Conservation (phyloP, 2,113 vertebrate species). For the Equus quagga region DNA sequence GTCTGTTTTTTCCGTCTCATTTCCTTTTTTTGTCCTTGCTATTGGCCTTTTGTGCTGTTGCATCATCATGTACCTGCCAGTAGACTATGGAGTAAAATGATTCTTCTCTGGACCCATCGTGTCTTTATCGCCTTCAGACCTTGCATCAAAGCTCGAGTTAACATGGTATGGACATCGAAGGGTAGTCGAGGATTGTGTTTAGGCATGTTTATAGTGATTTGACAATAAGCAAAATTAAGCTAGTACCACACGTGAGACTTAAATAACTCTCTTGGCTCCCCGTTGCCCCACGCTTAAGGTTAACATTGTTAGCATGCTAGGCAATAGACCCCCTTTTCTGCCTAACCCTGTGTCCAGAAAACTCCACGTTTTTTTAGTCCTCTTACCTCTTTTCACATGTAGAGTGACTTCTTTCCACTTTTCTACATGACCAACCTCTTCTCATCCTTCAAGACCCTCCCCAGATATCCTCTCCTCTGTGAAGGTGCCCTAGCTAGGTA, state of each 20-base stretch:
- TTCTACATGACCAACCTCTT: neutral
- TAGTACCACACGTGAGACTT: neutral
- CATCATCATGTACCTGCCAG: accelerated
- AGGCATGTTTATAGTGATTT: neutral
- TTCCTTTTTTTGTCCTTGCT: neutral
- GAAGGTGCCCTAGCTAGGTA: neutral
- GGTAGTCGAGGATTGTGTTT: neutral
- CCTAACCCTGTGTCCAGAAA: neutral
- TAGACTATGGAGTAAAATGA: neutral
- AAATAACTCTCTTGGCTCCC: neutral
- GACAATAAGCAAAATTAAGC: neutral
- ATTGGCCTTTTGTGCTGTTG: neutral
- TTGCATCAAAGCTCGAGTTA: neutral
- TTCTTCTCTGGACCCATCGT: neutral
- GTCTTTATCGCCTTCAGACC: neutral
- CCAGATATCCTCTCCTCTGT: neutral
- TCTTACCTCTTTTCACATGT: neutral
- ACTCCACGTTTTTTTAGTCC: neutral
- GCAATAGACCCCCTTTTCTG: neutral
- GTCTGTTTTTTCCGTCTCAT: neutral
- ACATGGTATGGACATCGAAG: accelerated
- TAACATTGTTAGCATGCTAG: neutral
- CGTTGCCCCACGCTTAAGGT: neutral
- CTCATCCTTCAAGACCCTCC: neutral
- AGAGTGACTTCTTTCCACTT: neutral